phyloP scores from a whole-genome alignment of 1,140 invertebrate species.

The Cataglyphis hispanica region DNA sequence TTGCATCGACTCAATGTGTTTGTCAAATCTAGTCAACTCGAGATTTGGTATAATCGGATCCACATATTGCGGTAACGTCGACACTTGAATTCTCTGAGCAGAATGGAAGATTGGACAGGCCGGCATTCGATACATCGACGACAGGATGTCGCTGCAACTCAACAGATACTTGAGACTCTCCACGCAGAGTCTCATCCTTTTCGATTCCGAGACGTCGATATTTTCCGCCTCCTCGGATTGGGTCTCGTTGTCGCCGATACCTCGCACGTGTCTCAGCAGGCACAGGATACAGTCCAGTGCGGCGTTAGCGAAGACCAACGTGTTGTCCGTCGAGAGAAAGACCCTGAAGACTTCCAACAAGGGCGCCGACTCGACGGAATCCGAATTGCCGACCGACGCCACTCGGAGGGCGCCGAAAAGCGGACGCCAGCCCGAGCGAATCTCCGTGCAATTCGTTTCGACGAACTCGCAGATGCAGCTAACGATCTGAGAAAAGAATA shows the following conservation, averaged over 20 bases:
- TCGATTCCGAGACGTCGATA: conserved; percentile 75
- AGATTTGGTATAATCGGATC: conserved; percentile 94
- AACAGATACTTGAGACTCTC: conserved; percentile 95
- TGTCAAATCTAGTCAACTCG: conserved; percentile 89
- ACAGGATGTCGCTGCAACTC: conserved; percentile 94
- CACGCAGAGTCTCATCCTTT: conserved; percentile 88
- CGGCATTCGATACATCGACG: conserved; percentile 97
- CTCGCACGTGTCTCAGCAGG: conserved; percentile 91
- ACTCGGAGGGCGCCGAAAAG: conserved; percentile 96
- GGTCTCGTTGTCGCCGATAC: conserved; percentile 85
- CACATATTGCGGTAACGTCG: conserved; percentile 92
- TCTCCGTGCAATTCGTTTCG: conserved; percentile 96
- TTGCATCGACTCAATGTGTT: conserved; percentile 84
- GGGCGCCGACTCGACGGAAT: conserved; percentile 89
- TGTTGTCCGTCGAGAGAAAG: conserved; percentile 96
- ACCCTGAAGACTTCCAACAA: conserved; percentile 97
- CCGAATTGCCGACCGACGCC: conserved; percentile 89
- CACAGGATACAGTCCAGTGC: conserved; percentile 97
- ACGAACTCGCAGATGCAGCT: conserved; percentile 98
- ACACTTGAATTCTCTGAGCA: conserved; percentile 94
- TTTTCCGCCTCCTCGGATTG: conserved; percentile 69
- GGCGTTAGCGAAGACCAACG: conserved; percentile 96
- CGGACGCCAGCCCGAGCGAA: conserved; percentile 96
- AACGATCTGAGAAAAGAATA: conserved; percentile 90
- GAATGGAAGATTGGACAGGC: conserved; percentile 97